Percentiles rank a stretch among this genome's conserved stretches.
Conservation (phyloP, 2,797 vertebrate species). For the Sebastes nivosus region DNA sequence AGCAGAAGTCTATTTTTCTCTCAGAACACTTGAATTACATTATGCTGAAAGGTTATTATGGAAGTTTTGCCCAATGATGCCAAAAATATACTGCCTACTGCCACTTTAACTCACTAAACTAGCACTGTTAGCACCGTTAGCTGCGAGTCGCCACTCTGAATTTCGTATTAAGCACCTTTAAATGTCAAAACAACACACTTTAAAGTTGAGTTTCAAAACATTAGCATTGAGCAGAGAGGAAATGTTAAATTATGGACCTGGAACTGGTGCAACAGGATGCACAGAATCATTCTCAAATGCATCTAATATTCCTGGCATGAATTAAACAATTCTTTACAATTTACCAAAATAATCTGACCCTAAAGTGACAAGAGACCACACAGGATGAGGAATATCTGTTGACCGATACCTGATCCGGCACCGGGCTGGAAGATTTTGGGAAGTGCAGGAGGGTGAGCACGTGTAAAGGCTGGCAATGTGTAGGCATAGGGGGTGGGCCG, state of each 20-base stretch:
- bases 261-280: not conserved
- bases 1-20: too few relatives aligned
- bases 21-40: too few relatives aligned
- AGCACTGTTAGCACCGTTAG: too few relatives aligned
- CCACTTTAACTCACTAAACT: not conserved
- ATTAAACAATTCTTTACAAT: not conserved
- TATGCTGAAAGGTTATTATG: too few relatives aligned
- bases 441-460: conserved; percentile 80
- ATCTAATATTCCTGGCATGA: not conserved
- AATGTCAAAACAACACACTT: not conserved
- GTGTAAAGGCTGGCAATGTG: conserved; percentile 75
- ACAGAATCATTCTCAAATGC: not conserved
- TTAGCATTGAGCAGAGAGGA: not conserved
- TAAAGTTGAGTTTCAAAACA: not conserved
- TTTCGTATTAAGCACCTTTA: too few relatives aligned
- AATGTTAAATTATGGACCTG: not conserved
- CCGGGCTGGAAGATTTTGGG: conserved; percentile 83
- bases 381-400: not conserved
- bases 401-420: conserved; percentile 77
- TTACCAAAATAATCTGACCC: not conserved
- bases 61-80: too few relatives aligned
- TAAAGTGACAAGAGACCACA: not conserved
- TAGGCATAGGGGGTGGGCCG: conserved; percentile 70
- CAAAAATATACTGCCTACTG: too few relatives aligned
- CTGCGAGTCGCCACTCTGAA: too few relatives aligned